Evolutionary conservation across 1,140 invertebrate species (phyloP), one percentile per base, ranked within the genome.

Genomic region (Varroa destructor): DNA sequence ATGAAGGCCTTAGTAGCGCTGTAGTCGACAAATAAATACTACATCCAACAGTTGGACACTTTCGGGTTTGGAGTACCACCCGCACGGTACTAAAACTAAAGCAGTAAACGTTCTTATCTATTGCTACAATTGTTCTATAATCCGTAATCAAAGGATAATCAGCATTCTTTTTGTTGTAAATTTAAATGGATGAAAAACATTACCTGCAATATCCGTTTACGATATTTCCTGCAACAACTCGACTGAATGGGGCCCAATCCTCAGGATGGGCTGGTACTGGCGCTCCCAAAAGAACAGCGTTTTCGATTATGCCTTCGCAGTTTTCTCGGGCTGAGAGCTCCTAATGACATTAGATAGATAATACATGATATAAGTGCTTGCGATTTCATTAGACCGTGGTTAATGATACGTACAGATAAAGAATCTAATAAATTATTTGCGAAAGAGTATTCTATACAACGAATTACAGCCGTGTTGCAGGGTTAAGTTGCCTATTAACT

Each of bases 261-360:
- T 78, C 78, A 54, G 78, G 74, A 75, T 82, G 79, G 36, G 82
- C 84, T 4, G 84, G 76, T 55, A 86, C 84, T 10, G 87, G 87
- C 5, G 87, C 84, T 51, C 87, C 87, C 4, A 89, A 79, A 70
- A 89, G 78, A 71, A 88, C 81, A 0, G 85, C 87, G 78, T 89
- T 86, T 76, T 88, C 85, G 46, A 89, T 79, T 71, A 89, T 86
- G 2, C 87, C 87, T 75, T 85, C 82, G 76, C 75, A 77, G 70
- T 79, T 79, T 81, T 67, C 14, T 14, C 61, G 61, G 3, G 40
- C 10, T 12, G 61, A 40, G 40, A 67, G 46, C 46, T 67, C 61
- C 61, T 67, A 12, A 74, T 14, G 70, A 5, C 67, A 36, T 6
- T 6, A 71, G 3, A 8, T 40, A 43, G 6, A 25, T 25, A 25